Evolutionary conservation across 2,113 vertebrate genomes (phyloP).

Genomic region (Saccopteryx leptura): DNA sequence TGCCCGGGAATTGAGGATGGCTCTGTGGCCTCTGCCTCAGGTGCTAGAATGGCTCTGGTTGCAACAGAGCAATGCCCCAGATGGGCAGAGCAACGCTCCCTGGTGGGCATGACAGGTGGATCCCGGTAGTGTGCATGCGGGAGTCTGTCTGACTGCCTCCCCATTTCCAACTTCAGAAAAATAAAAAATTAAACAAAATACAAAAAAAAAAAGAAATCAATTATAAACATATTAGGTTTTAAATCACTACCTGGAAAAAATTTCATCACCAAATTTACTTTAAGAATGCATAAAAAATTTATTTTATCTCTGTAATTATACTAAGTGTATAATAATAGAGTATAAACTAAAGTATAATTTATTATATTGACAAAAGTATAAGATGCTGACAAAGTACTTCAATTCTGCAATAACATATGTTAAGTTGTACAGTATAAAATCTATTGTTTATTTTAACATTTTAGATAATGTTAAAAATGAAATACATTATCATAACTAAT

Average conservation of each 20-base stretch:
- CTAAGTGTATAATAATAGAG: neutral
- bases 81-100: too few species aligned
- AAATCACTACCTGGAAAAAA: conserved; percentile 11
- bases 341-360: conserved; percentile 34
- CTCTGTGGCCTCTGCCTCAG: too few species aligned
- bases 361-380: conserved; percentile 32
- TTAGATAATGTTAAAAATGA: neutral
- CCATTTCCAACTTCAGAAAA: too few species aligned
- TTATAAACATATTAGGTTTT: conserved; percentile 34
- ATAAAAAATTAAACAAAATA: too few species aligned
- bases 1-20: too few species aligned
- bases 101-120: too few species aligned
- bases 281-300: neutral
- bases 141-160: too few species aligned
- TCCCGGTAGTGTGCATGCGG: too few species aligned
- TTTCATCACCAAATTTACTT: neutral
- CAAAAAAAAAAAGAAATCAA: conserved; percentile 1
- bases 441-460: neutral
- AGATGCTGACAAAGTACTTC: neutral
- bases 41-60: too few species aligned
- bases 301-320: neutral
- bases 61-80: too few species aligned
- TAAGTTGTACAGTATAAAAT: conserved; percentile 5
- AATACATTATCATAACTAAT: neutral
- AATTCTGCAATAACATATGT: neutral